Base-by-base conservation (phyloP, 2,113 vertebrate genomes). In the Murina feae region DNA sequence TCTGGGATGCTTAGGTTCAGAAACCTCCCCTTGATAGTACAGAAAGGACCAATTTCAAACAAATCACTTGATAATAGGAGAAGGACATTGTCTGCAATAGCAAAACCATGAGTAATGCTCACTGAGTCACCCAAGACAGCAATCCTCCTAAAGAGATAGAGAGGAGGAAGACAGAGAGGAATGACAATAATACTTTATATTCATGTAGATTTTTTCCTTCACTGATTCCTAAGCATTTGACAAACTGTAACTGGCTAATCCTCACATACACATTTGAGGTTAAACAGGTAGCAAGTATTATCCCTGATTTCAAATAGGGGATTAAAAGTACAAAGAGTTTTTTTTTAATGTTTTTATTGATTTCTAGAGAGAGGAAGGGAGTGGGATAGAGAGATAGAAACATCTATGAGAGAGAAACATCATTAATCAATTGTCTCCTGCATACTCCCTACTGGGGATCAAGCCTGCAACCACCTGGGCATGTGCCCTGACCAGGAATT, bases 221-320 rank as follows among this genome's bases (percentile, higher is more conserved):
- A 66, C 88, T 87, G 84, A 78, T 88, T 94, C 51, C 68, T 58
- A 93, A 84, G 86, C 90, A 95, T 75, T 92, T 92, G 93, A 69
- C 86, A 93, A 95, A 93, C 84, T 92, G 93, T 96, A 96, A 96
- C 93, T 96, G 87, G 81, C 91, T 96, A 96, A 97, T 96, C 94
- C 86, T 92, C 84, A 72, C 72, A 92, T 71, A 96, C 82, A 81
- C 89, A 74, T 97, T 86, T 90, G 86, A 97, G 89, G 74, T 96
- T 96, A 97, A 97, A 95, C 86, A 94, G 88, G 85, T 69, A 1
- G 88, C 81, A 95, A 83, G 69, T 85, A 95, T 97, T 91, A 97
- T 93, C 91, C 60, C 68, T 60, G 68, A 92, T 94, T 95, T 93
- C 81, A 79, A 96, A 78, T 66, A 71, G 69, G 84, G 47, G 39